Conservation (phyloP, 1,140 invertebrate genomes). For the Dendroctonus valens region DNA sequence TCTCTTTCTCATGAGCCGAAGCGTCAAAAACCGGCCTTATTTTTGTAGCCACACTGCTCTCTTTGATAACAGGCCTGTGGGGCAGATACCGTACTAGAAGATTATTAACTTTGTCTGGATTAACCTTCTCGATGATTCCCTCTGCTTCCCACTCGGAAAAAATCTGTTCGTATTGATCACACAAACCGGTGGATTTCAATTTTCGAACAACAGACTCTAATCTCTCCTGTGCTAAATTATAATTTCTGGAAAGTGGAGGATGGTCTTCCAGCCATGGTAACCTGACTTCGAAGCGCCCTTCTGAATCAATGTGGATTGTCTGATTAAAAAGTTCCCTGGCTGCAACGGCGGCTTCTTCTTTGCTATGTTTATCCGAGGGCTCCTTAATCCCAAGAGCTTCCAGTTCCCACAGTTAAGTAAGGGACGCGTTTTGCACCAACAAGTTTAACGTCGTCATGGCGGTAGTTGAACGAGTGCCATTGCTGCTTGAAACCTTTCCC, state of each 20-base stretch:
- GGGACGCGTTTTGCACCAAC: background rate
- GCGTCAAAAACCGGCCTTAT: too few species aligned
- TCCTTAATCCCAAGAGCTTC: slow-evolving; percentile 1
- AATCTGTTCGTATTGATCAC: slow-evolving; percentile 20
- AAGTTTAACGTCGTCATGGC: slow-evolving; percentile 10
- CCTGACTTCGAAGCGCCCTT: slow-evolving; percentile 17
- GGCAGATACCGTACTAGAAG: slow-evolving; percentile 31
- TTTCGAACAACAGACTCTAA: slow-evolving; percentile 15
- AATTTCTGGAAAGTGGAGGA: background rate
- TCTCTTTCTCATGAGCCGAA: too few species aligned
- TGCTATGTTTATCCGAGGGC: slow-evolving; percentile 1
- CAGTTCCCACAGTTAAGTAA: slow-evolving; percentile 8
- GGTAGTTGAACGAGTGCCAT: too few species aligned
- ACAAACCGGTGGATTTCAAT: slow-evolving; percentile 11
- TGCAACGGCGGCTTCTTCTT: background rate
- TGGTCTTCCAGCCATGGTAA: slow-evolving; percentile 5
- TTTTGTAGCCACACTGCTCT: too few species aligned
- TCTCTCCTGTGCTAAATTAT: slow-evolving; percentile 22
- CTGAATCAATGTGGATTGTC: slow-evolving; percentile 9
- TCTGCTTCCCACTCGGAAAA: slow-evolving; percentile 33
- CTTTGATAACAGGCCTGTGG: too few species aligned
- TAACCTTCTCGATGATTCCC: slow-evolving; percentile 33
- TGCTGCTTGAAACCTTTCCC: too few species aligned
- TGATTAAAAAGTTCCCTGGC: slow-evolving; percentile 14
- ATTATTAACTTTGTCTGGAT: background rate